Percentiles rank a stretch among this genome's conserved stretches.
Conservation (phyloP, 2,888 invertebrate genomes). For the Platerodrilus igneus region DNA sequence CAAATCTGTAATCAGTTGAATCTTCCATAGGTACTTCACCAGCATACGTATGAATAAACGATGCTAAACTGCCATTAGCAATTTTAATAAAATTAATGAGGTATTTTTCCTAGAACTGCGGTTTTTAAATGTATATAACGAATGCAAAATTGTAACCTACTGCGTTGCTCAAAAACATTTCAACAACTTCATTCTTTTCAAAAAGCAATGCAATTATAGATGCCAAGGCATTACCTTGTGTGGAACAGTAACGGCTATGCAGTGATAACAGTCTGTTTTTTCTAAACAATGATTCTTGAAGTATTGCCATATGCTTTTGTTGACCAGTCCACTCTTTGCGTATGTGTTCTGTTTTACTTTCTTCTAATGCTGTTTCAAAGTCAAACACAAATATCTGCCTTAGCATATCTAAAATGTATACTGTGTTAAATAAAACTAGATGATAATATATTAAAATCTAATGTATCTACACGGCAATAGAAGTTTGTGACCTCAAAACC, state of each 20-base stretch:
- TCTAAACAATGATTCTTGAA: slow-evolving; percentile 10
- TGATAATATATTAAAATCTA: no score
- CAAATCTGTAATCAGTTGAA: slow-evolving; percentile 12
- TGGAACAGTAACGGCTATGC: slow-evolving; percentile 14
- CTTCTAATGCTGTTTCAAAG: slow-evolving; percentile 9
- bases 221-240: slow-evolving; percentile 13
- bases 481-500: no score
- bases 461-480: no score
- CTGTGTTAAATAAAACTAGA: no score
- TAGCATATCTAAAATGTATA: slow-evolving; percentile 10
- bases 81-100: slow-evolving; percentile 12
- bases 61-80: slow-evolving; percentile 10
- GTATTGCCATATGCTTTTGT: slow-evolving; percentile 11
- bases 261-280: slow-evolving; percentile 8
- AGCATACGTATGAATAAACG: slow-evolving; percentile 10
- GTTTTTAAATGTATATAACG: background rate
- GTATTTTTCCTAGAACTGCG: slow-evolving; percentile 7
- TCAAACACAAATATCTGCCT: slow-evolving; percentile 8
- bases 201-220: slow-evolving; percentile 7
- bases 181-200: slow-evolving; percentile 5
- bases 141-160: slow-evolving; percentile 3
- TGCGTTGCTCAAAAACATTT: slow-evolving; percentile 6
- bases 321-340: slow-evolving; percentile 15
- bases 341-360: slow-evolving; percentile 9
- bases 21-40: slow-evolving; percentile 11